phyloP scores from a whole-genome alignment of 1,140 invertebrate species.

The Euura lappo region DNA sequence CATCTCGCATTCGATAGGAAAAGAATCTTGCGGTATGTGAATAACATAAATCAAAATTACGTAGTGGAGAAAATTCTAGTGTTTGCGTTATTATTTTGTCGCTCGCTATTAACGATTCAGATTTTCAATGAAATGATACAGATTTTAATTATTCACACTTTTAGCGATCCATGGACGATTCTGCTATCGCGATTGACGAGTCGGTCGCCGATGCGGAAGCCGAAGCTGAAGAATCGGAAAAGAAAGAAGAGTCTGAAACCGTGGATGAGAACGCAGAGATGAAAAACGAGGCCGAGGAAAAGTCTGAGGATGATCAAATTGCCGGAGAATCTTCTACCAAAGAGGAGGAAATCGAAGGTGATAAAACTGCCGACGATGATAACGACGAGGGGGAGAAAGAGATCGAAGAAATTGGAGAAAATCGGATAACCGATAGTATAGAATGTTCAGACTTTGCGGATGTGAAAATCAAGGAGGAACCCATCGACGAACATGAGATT shows the following conservation, averaged over 20 bases:
- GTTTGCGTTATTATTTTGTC: neutral
- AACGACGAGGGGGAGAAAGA: slow-evolving; percentile 47
- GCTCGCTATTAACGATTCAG: neutral
- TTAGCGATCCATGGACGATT: slow-evolving; percentile 44
- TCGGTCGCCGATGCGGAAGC: slow-evolving; percentile 28
- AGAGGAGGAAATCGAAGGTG: slow-evolving; percentile 39
- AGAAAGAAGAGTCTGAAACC: slow-evolving; percentile 39
- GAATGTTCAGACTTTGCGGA: slow-evolving; percentile 50
- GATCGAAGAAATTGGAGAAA: slow-evolving; percentile 20
- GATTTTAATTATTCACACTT: slow-evolving; percentile 11
- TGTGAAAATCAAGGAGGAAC: slow-evolving; percentile 64
- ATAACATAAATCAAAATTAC: neutral
- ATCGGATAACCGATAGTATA: slow-evolving; percentile 17
- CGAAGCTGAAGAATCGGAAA: slow-evolving; percentile 36
- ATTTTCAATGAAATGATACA: neutral
- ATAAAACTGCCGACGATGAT: slow-evolving; percentile 34
- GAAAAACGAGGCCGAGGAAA: slow-evolving; percentile 36
- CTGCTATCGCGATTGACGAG: slow-evolving; percentile 37
- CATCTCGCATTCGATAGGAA: slow-evolving; percentile 47
- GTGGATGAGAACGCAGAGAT: slow-evolving; percentile 24
- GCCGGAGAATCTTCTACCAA: slow-evolving; percentile 31
- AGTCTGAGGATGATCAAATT: slow-evolving; percentile 34
- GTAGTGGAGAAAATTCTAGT: neutral
- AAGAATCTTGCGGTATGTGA: slow-evolving; percentile 55
- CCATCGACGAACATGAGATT: slow-evolving; percentile 45